A percentile compares a stretch with the other conserved stretches of the same genome.
Evolutionary conservation across 2,797 vertebrate genomes (phyloP).

Genomic region (Lacerta viridis): DNA sequence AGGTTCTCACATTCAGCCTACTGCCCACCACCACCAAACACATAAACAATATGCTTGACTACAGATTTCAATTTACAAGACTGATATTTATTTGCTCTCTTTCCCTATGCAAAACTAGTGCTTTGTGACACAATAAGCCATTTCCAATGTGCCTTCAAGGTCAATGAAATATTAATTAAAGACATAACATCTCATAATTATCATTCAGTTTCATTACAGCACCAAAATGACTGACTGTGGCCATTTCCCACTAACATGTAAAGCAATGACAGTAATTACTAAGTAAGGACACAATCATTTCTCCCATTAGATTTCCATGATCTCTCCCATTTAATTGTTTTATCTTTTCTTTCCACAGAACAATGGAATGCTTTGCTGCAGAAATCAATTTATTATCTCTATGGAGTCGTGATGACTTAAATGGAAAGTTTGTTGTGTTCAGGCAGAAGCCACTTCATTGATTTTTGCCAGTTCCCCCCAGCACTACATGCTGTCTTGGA

Average conservation of each 20-base stretch:
- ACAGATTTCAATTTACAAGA: not conserved
- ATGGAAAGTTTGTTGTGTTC: not conserved
- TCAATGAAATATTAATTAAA: conserved; percentile 30
- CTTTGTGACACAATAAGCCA: conserved; percentile 24
- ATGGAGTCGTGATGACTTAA: not conserved
- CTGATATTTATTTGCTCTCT: conserved; percentile 9
- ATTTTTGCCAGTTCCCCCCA: not conserved
- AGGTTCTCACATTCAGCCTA: no score
- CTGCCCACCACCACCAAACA: no score
- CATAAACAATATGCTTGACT: conserved; percentile 9
- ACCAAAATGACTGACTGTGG: conserved; percentile 35
- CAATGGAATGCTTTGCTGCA: not conserved
- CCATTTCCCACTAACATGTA: conserved; percentile 25
- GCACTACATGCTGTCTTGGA: not conserved
- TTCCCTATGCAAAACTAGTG: not conserved
- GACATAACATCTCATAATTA: conserved; percentile 12
- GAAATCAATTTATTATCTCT: conserved; percentile 29
- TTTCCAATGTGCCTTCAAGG: conserved; percentile 30
- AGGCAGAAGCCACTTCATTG: not conserved
- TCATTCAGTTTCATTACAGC: conserved; percentile 33
- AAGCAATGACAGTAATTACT: conserved; percentile 33
- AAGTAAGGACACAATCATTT: conserved; percentile 29
- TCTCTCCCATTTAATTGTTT: conserved; percentile 46
- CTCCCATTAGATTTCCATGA: conserved; percentile 27
- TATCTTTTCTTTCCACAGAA: conserved; percentile 38